Conservation (phyloP, 2,888 invertebrate species). For the Drosophila merina region DNA sequence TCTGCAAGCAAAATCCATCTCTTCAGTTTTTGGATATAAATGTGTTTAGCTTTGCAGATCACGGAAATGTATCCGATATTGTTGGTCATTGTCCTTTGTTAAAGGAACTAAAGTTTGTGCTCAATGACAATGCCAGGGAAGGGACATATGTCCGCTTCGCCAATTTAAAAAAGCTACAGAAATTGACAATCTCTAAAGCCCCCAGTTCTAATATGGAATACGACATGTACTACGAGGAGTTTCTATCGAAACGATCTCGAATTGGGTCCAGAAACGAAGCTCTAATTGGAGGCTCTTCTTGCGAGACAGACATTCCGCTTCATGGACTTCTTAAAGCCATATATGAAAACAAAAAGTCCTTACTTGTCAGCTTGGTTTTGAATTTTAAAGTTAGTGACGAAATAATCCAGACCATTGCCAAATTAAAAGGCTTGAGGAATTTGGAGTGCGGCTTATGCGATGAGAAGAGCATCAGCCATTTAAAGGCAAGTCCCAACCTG, state of each 20-base stretch:
- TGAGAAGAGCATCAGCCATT: slow-evolving; percentile 9
- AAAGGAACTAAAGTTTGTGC: slow-evolving; percentile 16
- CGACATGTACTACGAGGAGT: neutral
- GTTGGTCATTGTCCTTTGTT: slow-evolving; percentile 20
- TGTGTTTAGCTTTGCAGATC: slow-evolving; percentile 2
- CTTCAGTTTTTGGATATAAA: slow-evolving; percentile 19
- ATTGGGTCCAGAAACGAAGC: neutral
- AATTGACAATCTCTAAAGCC: slow-evolving; percentile 3
- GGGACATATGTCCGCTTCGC: slow-evolving; percentile 5
- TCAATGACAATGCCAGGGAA: slow-evolving; percentile 9
- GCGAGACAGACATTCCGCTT: neutral
- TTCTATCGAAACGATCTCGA: neutral
- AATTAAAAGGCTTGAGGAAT: slow-evolving; percentile 6
- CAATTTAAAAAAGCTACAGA: neutral
- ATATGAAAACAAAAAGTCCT: neutral
- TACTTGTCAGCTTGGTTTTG: slow-evolving; percentile 1
- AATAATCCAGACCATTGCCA: slow-evolving; percentile 2
- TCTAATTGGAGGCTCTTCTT: neutral
- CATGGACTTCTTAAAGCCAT: slow-evolving; percentile 11
- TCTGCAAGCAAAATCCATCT: slow-evolving; percentile 8
- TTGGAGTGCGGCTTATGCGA: slow-evolving; percentile 21
- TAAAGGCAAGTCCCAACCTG: neutral
- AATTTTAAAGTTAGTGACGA: slow-evolving; percentile 15
- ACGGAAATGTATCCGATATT: slow-evolving; percentile 12
- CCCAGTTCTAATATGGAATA: neutral